A percentile compares a stretch with the other conserved stretches of the same genome.
These are phyloP conservation scores for Podilymbus podiceps DNA, from an alignment of 2,113 vertebrate genomes.

Conservation along the genomic window DNA sequence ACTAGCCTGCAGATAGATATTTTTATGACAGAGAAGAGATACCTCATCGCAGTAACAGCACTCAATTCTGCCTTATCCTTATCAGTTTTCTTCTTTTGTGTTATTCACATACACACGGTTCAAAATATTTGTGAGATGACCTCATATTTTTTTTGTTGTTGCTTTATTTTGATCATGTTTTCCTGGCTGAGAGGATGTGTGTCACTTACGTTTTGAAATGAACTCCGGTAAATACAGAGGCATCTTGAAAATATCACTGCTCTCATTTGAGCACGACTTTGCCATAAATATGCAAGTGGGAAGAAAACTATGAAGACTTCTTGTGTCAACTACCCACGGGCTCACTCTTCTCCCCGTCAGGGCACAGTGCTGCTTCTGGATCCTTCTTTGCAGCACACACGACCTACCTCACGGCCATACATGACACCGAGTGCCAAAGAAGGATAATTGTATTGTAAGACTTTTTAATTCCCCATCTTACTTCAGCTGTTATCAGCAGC, in stretches of 20 bases:
- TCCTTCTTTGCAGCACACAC: not conserved
- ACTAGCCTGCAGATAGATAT: not conserved
- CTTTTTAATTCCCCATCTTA: constrained; percentile 57
- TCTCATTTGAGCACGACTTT: constrained; percentile 25
- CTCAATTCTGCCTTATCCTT: not conserved
- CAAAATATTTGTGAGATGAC: not conserved
- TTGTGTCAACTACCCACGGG: constrained; percentile 28
- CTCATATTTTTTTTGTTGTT: not conserved
- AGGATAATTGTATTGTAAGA: constrained; percentile 7
- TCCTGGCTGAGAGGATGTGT: constrained; percentile 23
- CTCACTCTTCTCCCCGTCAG: not conserved
- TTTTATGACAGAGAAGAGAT: not conserved
- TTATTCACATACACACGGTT: not conserved
- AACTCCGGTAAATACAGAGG: constrained; percentile 14
- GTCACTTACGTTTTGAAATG: constrained; percentile 26
- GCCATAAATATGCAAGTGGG: constrained; percentile 54
- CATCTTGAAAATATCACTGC: constrained; percentile 50
- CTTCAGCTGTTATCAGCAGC: constrained; percentile 71
- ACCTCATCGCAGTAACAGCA: not conserved
- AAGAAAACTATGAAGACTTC: constrained; percentile 57
- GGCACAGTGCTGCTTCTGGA: not conserved
- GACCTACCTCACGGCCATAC: not conserved
- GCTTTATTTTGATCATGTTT: constrained; percentile 29
- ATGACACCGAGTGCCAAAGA: not conserved
- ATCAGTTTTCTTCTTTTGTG: not conserved